These are phyloP conservation scores for Notothenia coriiceps DNA, from an alignment of 2,113 vertebrate genomes.

Conservation along the genomic window DNA sequence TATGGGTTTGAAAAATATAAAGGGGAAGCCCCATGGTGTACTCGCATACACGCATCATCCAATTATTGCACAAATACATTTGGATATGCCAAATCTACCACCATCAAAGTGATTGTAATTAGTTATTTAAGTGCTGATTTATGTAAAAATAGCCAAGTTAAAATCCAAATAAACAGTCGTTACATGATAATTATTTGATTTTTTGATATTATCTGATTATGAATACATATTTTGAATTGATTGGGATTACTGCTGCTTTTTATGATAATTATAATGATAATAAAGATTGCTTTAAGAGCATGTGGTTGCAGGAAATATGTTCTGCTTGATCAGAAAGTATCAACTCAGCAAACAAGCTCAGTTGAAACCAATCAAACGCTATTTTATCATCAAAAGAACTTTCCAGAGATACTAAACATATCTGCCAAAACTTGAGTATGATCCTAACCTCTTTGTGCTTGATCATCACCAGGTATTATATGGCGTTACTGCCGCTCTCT, in stretches of 20 bases:
- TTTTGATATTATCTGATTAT: no score
- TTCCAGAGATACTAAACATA: no score
- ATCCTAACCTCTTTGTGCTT: conserved; percentile 55
- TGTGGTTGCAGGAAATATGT: no score
- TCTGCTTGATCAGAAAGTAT: no score
- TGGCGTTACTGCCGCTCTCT: conserved; percentile 81
- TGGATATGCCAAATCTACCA: neutral
- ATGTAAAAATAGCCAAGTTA: neutral
- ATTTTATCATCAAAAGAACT: no score
- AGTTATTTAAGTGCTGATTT: neutral
- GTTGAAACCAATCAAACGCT: no score
- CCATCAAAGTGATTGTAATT: conserved; percentile 5
- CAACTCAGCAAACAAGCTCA: neutral
- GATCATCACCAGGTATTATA: conserved; percentile 57
- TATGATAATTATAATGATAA: neutral
- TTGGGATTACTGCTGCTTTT: neutral
- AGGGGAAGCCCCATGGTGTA: no score
- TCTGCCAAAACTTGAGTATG: neutral
- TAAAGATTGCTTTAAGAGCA: neutral
- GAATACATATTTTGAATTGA: neutral
- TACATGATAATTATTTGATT: neutral
- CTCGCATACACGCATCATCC: no score
- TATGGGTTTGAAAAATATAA: neutral
- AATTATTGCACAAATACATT: neutral
- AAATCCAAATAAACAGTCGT: neutral